Base-by-base conservation (phyloP, 2,888 invertebrate species). In the Pachliopta kotzebuea region DNA sequence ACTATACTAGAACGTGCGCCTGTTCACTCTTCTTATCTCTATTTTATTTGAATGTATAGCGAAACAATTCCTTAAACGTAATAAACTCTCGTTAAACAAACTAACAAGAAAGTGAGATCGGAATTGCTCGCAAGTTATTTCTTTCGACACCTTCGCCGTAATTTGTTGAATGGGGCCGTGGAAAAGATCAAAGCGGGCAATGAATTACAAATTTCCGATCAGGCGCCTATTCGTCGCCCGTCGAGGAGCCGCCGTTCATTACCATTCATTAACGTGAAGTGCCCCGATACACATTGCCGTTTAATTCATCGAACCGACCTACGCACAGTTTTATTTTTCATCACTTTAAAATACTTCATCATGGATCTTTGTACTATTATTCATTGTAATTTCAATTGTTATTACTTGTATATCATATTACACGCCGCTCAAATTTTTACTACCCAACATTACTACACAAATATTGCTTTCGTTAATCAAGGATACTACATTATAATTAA, bases 191-290 rank as follows among this genome's bases (percentile, higher is more conserved):
- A 65, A 65, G 65, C 54, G 26, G 20, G 70, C 68, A 63, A 65
- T 74, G 79, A 79, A 78, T 79, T 72, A 76, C 74, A 74, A 77
- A 74, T 76, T 79, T 72, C 72, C 76, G 74, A 79, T 80, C 77
- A 74, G 73, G 71, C 72, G 71, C 76, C 78, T 75, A 78, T 78
- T 79, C 76, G 77, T 76, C 76, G 76, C 72, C 77, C 75, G 78
- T 76, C 78, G 77, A 71, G 67, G 70, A 56, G 53, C 69, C 70
- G 71, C 69, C 68, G 69, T 73, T 76, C 76, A 77, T 79, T 79
- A 77, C 76, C 77, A 79, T 81, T 79, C 77, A 78, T 78, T 74
- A 75, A 56, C n/a, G 37, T 52, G 54, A 53, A 57, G 60, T 37
- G 65, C 31, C 24, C 49, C 26, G 63, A 58, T 58, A 60, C 65